phyloP scores from a whole-genome alignment of 2,888 invertebrate species.

The Temnothorax unifasciatus region DNA sequence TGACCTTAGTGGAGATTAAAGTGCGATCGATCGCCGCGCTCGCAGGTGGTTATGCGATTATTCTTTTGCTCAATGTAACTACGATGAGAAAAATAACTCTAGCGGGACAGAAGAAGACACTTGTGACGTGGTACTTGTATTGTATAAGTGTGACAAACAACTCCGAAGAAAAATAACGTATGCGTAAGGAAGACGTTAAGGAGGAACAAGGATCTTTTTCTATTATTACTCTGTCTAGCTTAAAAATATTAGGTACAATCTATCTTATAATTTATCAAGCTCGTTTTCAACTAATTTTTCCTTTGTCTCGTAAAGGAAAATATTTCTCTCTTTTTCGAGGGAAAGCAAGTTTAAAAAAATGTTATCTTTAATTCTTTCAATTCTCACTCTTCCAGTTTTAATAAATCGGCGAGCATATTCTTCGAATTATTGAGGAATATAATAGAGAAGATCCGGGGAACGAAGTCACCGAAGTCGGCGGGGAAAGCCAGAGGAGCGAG shows the following conservation, averaged over 20 bases:
- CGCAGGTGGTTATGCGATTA: conserved; percentile 47
- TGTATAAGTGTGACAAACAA: neutral
- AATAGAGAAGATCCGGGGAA: conserved; percentile 10
- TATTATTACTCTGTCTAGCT: neutral
- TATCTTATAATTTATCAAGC: neutral
- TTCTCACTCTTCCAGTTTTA: neutral
- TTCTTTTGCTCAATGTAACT: neutral
- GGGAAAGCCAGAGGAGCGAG: conserved; percentile 64
- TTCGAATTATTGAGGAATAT: neutral
- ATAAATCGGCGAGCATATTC: neutral
- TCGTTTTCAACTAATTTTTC: neutral
- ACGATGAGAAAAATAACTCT: conserved; percentile 9
- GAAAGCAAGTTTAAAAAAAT: neutral
- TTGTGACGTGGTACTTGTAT: neutral
- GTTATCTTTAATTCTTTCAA: neutral
- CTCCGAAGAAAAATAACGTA: neutral
- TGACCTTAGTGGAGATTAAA: conserved; percentile 70
- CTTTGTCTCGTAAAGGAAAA: neutral
- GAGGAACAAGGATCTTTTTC: neutral
- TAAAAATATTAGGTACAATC: no score
- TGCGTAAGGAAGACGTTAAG: neutral
- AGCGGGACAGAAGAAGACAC: neutral
- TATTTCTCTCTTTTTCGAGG: neutral
- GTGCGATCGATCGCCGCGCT: conserved; percentile 65
- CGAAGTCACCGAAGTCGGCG: conserved; percentile 42